Conservation (phyloP, 2,113 vertebrate genomes). For the Felis chaus region DNA sequence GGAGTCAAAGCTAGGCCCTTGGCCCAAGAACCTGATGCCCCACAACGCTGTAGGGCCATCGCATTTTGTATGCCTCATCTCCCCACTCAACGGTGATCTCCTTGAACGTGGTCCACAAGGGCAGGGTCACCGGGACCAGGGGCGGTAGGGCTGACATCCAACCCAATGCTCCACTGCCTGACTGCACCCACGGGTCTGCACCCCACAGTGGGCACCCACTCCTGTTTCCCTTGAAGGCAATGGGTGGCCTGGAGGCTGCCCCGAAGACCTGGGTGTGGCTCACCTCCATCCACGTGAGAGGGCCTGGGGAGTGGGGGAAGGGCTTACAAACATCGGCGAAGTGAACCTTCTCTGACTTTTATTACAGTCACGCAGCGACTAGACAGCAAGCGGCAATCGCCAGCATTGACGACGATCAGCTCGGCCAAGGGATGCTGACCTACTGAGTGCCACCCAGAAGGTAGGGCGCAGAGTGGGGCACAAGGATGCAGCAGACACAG, state of each 20-base stretch:
- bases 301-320: not conserved
- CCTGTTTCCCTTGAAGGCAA: not conserved
- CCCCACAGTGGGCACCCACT: fast-evolving
- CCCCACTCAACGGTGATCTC: not conserved
- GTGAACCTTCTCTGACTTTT: not conserved
- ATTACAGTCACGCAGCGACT: fast-evolving
- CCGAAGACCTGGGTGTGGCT: fast-evolving
- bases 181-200: not conserved
- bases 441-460: not conserved
- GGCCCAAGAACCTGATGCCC: not conserved
- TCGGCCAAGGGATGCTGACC: not conserved
- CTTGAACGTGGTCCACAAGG: not conserved
- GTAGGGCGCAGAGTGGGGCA: too few relatives aligned
- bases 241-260: not conserved
- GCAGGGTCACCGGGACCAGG: not conserved
- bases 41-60: not conserved
- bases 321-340: not conserved
- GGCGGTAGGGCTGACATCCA: not conserved
- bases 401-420: not conserved
- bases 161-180: not conserved
- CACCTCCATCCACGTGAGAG: fast-evolving
- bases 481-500: fast-evolving
- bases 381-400: not conserved
- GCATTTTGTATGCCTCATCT: fast-evolving
- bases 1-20: not conserved